These are phyloP conservation scores for Paguma larvata DNA, from an alignment of 2,797 vertebrate genomes.

Conservation along the genomic window DNA sequence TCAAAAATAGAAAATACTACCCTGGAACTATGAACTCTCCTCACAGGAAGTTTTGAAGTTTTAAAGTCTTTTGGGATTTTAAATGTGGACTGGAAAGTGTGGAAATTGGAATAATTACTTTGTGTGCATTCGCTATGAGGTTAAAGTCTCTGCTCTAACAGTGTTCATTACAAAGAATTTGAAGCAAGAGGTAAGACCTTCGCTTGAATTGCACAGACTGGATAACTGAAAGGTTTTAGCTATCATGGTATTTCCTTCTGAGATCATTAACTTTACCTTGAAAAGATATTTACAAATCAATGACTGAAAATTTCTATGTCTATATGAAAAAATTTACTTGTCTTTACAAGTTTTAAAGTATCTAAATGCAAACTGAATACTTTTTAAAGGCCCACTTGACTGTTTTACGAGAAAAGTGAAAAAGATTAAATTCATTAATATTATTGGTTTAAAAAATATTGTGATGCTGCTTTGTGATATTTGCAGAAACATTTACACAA, in stretches of 20 bases:
- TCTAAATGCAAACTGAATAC: neutral
- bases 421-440: neutral
- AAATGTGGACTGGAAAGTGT: neutral
- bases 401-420: neutral
- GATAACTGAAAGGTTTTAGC: neutral
- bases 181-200: conserved; percentile 53
- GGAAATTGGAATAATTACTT: conserved; percentile 16
- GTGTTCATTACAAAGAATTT: neutral
- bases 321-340: conserved; percentile 6
- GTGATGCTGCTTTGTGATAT: neutral
- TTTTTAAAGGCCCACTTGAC: neutral
- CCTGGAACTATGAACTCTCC: conserved; percentile 61
- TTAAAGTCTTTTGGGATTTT: conserved; percentile 15
- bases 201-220: neutral
- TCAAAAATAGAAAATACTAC: conserved; percentile 71
- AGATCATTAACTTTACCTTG: neutral
- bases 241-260: neutral
- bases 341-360: conserved; percentile 46
- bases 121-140: neutral
- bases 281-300: neutral
- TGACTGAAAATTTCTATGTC: conserved; percentile 2
- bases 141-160: neutral
- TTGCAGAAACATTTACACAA: neutral
- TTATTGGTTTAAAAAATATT: neutral
- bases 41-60: conserved; percentile 32